Evolutionary conservation across 2,888 invertebrate species (phyloP), one percentile per base, ranked within the genome.

Genomic region (Caenorhabditis sp.): DNA sequence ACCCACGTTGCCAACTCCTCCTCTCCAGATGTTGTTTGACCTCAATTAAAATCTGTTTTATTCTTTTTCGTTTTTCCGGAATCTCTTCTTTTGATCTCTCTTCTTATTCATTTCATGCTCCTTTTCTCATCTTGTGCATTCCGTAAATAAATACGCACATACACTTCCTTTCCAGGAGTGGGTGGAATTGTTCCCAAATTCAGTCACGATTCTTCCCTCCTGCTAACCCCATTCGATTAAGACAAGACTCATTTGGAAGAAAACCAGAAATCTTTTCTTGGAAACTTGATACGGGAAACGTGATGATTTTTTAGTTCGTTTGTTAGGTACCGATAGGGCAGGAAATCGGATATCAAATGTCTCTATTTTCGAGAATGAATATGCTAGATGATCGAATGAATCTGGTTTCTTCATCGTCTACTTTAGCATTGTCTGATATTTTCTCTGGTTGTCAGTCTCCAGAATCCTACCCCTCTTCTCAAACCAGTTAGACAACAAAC

Each of bases 21-120:
- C 16, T 61, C 24, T 24, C 66, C 66, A 54, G 74, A 74, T 74
- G 74, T 74, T 74, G 74, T 74, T 64, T 74, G 74, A 74, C 64
- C 74, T 64, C 64, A 64, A 31, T 44, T 61, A 31, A 47, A 64
- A 47, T 19, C n/a, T 44, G n/a, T 49, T 64, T 63, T 24, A 22
- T 26, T 63, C 26, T 16, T 63, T n/a, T 51, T 35, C 38, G 26
- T 24, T 41, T 26, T 31, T 24, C n/a, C 22, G 22, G 7, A 74
- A 74, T 74, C 74, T 75, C 16, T 66, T 47, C 14, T 44, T 66
- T 58, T 54, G 64, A 74, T 66, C 74, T 64, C 26, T 47, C 35
- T 44, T 64, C 24, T n/a, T 38, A 49, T 26, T 35, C 58, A 41
- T 59, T 31, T 16, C 16, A 58, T 58, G 44, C 35, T 35, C 38